Evolutionary conservation across 1,140 invertebrate species (phyloP).

Genomic region (Papilio glaucus): DNA sequence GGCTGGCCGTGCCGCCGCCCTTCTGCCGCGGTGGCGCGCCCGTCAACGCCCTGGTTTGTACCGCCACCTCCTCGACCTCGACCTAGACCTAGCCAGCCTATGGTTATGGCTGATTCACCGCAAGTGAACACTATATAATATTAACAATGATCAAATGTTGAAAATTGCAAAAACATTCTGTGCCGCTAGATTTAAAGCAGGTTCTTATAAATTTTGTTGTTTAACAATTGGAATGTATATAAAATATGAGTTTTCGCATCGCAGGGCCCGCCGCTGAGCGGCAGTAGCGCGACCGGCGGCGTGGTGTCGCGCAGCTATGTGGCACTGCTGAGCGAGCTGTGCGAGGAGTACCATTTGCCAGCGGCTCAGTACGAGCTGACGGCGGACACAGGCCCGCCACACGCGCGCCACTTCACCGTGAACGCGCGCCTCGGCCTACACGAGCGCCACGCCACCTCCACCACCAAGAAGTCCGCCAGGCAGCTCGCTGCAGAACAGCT

Average conservation of each 20-base stretch:
- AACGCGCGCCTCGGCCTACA: conserved; percentile 56
- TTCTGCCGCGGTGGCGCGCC: conserved; percentile 43
- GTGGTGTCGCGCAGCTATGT: conserved; percentile 59
- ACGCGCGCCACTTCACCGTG: conserved; percentile 66
- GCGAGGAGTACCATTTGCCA: conserved; percentile 63
- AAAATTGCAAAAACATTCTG: too few relatives aligned
- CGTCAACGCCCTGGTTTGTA: background rate
- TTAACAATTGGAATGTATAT: background rate
- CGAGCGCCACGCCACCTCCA: conserved; percentile 58
- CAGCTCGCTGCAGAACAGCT: conserved; percentile 69
- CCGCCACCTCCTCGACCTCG: background rate
- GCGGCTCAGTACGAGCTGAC: conserved; percentile 58
- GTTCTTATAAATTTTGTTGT: too few relatives aligned
- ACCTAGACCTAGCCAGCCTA: background rate
- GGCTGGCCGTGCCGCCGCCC: conserved; percentile 55
- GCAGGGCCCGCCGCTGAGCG: background rate
- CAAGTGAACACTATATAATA: too few relatives aligned
- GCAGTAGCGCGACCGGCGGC: conserved; percentile 1
- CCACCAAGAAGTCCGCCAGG: conserved; percentile 69
- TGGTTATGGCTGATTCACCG: too few relatives aligned
- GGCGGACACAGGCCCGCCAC: conserved; percentile 71
- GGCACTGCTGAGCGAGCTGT: conserved; percentile 68
- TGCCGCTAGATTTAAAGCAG: too few relatives aligned
- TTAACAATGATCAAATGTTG: too few relatives aligned
- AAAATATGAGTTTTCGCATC: background rate